A percentile compares a stretch with the other conserved stretches of the same genome.
Conservation (phyloP, 2,113 vertebrate species). For the Clupea harengus region DNA sequence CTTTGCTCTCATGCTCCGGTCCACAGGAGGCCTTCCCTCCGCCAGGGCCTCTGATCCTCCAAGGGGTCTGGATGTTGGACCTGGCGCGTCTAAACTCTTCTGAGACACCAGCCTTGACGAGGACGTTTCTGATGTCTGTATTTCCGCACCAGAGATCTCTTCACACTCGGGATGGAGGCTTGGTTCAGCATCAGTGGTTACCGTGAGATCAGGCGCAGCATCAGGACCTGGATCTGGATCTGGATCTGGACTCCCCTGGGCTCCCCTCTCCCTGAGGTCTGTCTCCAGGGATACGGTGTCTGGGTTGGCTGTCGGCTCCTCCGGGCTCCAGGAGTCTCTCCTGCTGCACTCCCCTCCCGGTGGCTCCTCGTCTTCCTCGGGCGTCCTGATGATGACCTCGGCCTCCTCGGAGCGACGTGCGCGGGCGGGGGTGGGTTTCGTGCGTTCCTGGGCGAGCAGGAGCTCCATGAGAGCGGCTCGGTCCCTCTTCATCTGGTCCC, state of each 20-base stretch:
- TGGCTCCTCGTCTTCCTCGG: constrained; percentile 52
- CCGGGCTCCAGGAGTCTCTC: neutral
- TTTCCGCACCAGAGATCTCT: neutral
- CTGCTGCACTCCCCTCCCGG: constrained; percentile 22
- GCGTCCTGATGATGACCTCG: constrained; percentile 47
- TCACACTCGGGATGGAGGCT: neutral
- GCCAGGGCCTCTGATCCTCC: neutral
- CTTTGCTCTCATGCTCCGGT: neutral
- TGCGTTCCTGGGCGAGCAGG: constrained; percentile 83
- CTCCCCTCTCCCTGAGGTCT: constrained; percentile 25
- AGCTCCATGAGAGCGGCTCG: constrained; percentile 87
- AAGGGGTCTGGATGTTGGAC: neutral
- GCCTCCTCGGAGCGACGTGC: constrained; percentile 36
- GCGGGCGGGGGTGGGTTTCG: constrained; percentile 65
- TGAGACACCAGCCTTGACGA: neutral
- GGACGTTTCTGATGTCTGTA: neutral
- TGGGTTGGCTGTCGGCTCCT: constrained; percentile 28
- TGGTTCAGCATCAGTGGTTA: neutral
- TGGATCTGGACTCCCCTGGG: constrained; percentile 39
- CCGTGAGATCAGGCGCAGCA: neutral
- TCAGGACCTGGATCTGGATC: constrained; percentile 28
- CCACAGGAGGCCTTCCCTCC: neutral
- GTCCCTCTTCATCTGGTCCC: constrained; percentile 90
- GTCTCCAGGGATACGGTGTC: constrained; percentile 35
- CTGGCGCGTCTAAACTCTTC: neutral